These are phyloP conservation scores for Cotesia typhae DNA, from an alignment of 1,140 invertebrate genomes.

Conservation along the genomic window DNA sequence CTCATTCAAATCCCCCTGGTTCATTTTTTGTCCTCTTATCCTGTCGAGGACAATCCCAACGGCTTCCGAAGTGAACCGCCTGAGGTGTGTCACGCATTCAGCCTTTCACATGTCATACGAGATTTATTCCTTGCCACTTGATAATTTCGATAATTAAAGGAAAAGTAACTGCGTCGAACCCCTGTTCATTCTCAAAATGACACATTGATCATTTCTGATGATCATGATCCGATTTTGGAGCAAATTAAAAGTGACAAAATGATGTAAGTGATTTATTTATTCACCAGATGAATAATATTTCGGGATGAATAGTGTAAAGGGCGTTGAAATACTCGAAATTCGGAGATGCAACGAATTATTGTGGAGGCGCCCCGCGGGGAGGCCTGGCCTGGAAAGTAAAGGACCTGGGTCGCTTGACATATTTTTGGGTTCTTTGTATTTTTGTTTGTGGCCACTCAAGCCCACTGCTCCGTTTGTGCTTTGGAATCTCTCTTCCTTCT, in stretches of 20 bases:
- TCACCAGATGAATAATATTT: neutral
- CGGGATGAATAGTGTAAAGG: neutral
- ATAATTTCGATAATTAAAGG: too few relatives aligned
- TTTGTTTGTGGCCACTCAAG: constrained; percentile 60
- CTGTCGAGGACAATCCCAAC: constrained; percentile 35
- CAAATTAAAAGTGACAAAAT: too few relatives aligned
- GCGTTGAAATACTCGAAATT: constrained; percentile 6
- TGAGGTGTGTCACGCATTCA: neutral
- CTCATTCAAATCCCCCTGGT: constrained; percentile 48
- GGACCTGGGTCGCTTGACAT: constrained; percentile 52
- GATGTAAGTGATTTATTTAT: too few relatives aligned
- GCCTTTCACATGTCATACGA: too few relatives aligned
- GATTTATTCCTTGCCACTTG: too few relatives aligned
- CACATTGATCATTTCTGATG: too few relatives aligned
- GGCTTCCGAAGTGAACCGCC: neutral
- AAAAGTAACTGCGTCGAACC: too few relatives aligned
- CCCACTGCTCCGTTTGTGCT: constrained; percentile 45
- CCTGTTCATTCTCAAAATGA: too few relatives aligned
- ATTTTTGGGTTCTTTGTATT: constrained; percentile 58
- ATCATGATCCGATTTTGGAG: too few relatives aligned
- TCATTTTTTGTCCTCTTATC: constrained; percentile 28
- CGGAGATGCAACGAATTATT: constrained; percentile 20
- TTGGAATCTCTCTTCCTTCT: constrained; percentile 20
- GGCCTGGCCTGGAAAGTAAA: constrained; percentile 31
- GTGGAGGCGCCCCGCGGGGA: constrained; percentile 33